Evolutionary conservation across 2,888 invertebrate species (phyloP), one percentile per base, ranked within the genome.

Genomic region (Ormyrus rosae): DNA sequence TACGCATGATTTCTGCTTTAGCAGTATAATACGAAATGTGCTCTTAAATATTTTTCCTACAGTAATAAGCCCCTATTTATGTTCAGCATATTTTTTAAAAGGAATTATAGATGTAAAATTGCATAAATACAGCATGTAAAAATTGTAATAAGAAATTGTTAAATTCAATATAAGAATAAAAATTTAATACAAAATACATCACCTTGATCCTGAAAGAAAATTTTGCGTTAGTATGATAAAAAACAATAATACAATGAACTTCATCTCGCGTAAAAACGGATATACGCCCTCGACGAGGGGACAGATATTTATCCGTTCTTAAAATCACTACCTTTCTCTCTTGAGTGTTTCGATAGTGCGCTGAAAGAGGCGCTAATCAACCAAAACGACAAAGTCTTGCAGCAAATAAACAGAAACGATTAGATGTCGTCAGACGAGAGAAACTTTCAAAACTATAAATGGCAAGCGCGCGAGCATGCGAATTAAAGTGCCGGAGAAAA

Each of bases 401-500:
- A 55, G 60, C 58, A 55, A 69, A 19, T 63, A 58, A 56, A 77
- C 64, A 77, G 56, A 70, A 70, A 77, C 65, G 64, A 70, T 70
- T 64, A 77, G 77, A 77, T 58, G 64, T 63, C 56, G 63, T 63
- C 69, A 55, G 50, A 60, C 75, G 76, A 63, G 55, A 69, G 61
- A 63, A 76, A 34, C 34, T 34, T 69, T 72, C 46, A 50, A 69
- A 79, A 70, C 64, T 79, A 69, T 56, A 19, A 64, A 56, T 73
- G 68, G 68, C 73, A 69, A 74, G 73, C 63, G 63, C 53, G 60
- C 67, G 55, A 34, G 56, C 79, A 79, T 79, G 74, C 74, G 61
- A 74, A 79, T 79, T 74, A 64, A 58, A 69, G 9, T 64, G 65
- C 55, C 51, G 45, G 6, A 56, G 56, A 56, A 5, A 69, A 13